A percentile compares a stretch with the other conserved stretches of the same genome.
These are phyloP conservation scores for Philhelius pedissequus DNA, from an alignment of 2,888 invertebrate genomes.

Conservation along the genomic window DNA sequence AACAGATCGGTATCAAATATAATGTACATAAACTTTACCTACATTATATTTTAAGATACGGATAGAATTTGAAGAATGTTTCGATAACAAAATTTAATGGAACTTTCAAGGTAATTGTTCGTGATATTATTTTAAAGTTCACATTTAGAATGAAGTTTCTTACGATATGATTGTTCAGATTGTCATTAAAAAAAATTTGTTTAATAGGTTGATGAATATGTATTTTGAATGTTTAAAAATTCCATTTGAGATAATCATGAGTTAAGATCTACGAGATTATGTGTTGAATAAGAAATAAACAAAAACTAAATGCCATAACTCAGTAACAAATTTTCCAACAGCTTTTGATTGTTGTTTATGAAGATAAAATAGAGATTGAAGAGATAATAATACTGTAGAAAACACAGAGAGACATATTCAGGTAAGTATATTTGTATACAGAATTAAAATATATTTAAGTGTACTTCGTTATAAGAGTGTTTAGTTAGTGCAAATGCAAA, in stretches of 20 bases:
- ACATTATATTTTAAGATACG: conserved; percentile 17
- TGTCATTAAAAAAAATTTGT: background rate
- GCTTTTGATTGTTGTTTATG: background rate
- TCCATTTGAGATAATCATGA: background rate
- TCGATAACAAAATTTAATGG: background rate
- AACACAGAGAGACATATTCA: too few relatives aligned
- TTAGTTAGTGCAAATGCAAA: too few relatives aligned
- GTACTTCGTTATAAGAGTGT: too few relatives aligned
- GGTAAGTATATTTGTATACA: too few relatives aligned
- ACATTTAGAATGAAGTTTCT: background rate
- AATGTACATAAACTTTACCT: background rate
- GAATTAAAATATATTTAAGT: too few relatives aligned
- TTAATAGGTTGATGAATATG: background rate
- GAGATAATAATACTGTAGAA: background rate
- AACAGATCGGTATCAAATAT: background rate
- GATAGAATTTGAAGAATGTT: conserved; percentile 29
- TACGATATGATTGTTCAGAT: background rate
- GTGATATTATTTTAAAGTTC: background rate
- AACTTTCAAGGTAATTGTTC: background rate
- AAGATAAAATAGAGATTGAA: background rate
- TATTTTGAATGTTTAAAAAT: background rate
- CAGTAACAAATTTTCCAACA: background rate
- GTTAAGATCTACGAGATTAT: background rate
- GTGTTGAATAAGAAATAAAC: background rate
- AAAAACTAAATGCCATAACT: background rate